phyloP scores from a whole-genome alignment of 35 echinoderm and acorn worm genomes.

The Ptychodera flava region DNA sequence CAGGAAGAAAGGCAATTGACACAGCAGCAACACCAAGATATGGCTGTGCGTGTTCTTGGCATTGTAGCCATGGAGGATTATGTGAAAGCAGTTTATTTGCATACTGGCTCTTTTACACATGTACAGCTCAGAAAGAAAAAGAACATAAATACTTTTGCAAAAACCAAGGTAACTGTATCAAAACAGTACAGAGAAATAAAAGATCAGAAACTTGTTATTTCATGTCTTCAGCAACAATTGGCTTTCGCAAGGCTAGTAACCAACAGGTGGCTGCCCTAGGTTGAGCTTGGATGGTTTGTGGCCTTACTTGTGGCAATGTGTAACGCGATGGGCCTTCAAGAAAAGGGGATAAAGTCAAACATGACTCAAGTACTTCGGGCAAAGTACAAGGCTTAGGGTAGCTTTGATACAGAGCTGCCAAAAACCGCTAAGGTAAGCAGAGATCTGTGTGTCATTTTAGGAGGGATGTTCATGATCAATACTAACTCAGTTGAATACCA shows the following conservation, averaged over 20 bases:
- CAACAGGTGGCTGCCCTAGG: constrained; percentile 10
- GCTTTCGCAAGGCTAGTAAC: constrained; percentile 19
- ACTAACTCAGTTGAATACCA: constrained; percentile 1
- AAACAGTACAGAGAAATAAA: constrained; percentile 30
- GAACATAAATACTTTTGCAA: constrained; percentile 26
- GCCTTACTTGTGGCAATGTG: constrained; percentile 25
- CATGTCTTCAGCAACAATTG: constrained; percentile 32
- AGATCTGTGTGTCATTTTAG: constrained; percentile 8
- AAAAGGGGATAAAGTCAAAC: constrained; percentile 11
- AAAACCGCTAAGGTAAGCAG: not conserved
- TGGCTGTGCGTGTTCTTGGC: constrained; percentile 25
- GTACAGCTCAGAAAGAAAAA: constrained; percentile 9
- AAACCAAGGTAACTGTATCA: not conserved
- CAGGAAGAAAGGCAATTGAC: not conserved
- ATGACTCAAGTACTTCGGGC: constrained; percentile 9
- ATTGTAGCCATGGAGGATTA: constrained; percentile 17
- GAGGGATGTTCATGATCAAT: constrained; percentile 52
- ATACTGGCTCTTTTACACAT: constrained; percentile 11
- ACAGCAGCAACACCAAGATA: not conserved
- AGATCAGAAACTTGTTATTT: constrained; percentile 32
- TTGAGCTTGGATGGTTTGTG: constrained; percentile 17
- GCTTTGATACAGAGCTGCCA: not conserved
- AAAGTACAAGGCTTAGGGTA: not conserved
- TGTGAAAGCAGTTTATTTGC: constrained; percentile 27
- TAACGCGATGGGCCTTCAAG: constrained; percentile 8